These are phyloP conservation scores for Mastigias papua DNA, from an alignment of 30 jellyfish, hydroid and myxozoan species.

Conservation along the genomic window DNA sequence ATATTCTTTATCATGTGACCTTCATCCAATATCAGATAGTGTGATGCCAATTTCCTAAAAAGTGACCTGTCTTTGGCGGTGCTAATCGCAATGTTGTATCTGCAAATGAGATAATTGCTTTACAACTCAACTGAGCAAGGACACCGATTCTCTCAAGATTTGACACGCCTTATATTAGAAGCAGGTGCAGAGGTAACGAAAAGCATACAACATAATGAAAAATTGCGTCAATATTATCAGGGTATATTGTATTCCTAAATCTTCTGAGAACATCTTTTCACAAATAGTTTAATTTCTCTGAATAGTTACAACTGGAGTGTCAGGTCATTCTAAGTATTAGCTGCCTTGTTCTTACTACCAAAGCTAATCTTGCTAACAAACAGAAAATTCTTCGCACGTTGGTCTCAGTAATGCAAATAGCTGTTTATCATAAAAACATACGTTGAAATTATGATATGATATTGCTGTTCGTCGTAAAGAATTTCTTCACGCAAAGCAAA, in stretches of 20 bases:
- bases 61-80: slow-evolving; percentile 77
- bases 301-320: neutral
- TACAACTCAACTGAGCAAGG: neutral
- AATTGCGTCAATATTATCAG: no score
- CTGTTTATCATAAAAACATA: slow-evolving; percentile 9
- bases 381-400: neutral
- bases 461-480: slow-evolving; percentile 64
- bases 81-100: slow-evolving; percentile 78
- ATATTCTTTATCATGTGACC: slow-evolving; percentile 91
- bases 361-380: neutral
- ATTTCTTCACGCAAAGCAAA: slow-evolving; percentile 69
- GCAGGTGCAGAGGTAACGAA: no score
- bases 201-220: no score
- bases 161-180: no score
- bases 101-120: slow-evolving; percentile 9
- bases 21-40: slow-evolving; percentile 82
- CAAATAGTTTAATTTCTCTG: no score
- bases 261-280: no score
- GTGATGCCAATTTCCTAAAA: slow-evolving; percentile 65
- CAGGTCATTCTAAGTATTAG: neutral
- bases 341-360: neutral
- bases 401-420: neutral
- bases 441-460: slow-evolving; percentile 76
- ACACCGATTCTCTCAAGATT: neutral
- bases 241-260: no score